Conservation (phyloP, 2,797 vertebrate species). For the Artibeus lituratus region DNA sequence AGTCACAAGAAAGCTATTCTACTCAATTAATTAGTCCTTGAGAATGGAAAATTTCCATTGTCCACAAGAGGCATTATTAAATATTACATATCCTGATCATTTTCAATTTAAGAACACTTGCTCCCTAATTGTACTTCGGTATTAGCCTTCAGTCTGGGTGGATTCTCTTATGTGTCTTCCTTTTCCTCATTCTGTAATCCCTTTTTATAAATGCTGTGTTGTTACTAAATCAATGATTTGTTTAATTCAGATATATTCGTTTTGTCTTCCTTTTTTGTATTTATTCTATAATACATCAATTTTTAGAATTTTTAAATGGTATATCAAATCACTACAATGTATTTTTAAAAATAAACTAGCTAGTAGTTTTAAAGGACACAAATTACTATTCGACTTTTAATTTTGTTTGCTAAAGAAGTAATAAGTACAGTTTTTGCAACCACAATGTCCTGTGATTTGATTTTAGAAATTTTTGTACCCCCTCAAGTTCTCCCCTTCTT, state of each 20-base stretch:
- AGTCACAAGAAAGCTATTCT: background rate
- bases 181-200: background rate
- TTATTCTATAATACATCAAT: background rate
- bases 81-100: background rate
- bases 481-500: background rate
- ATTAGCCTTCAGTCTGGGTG: background rate
- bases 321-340: background rate
- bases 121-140: background rate
- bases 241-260: background rate
- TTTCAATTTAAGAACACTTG: background rate
- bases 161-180: background rate
- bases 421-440: background rate
- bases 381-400: background rate
- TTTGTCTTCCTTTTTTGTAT: background rate
- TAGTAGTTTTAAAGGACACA: conserved; percentile 24
- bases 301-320: conserved; percentile 21
- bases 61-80: background rate
- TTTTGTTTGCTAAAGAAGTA: background rate
- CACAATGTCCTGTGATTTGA: background rate
- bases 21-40: background rate
- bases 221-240: background rate
- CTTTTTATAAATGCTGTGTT: background rate
- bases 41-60: conserved; percentile 7
- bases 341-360: conserved; percentile 21
- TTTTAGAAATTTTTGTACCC: background rate